A percentile compares a stretch with the other conserved stretches of the same genome.
These are phyloP conservation scores for Tolmerus cingulatus DNA, from an alignment of 2,888 invertebrate genomes.

Conservation along the genomic window DNA sequence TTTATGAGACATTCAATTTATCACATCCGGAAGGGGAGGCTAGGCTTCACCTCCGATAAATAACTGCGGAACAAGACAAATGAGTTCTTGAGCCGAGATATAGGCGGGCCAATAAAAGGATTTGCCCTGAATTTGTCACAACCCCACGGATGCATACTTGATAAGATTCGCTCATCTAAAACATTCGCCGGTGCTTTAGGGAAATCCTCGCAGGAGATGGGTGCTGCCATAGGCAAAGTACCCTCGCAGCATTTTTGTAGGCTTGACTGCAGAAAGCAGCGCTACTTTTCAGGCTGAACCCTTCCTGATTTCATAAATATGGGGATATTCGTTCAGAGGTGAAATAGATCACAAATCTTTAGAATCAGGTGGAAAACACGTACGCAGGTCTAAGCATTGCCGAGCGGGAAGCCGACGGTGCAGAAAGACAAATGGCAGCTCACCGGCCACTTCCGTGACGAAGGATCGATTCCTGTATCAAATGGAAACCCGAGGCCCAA, in stretches of 20 bases:
- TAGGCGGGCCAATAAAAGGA: background rate
- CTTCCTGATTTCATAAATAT: background rate
- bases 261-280: background rate
- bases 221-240: background rate
- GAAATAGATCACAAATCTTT: constrained; percentile 11
- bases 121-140: background rate
- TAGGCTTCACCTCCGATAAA: background rate
- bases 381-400: background rate
- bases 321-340: background rate
- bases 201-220: background rate
- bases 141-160: background rate
- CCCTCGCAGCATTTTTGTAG: background rate
- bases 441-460: background rate
- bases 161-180: background rate
- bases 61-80: background rate
- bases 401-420: background rate
- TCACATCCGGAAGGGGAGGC: background rate
- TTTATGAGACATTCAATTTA: background rate
- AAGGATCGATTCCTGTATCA: background rate
- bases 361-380: constrained; percentile 1
- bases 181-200: background rate
- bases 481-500: background rate
- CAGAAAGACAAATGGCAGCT: background rate
- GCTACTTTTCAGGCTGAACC: background rate
- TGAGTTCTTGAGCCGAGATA: background rate